Evolutionary conservation across 2,797 vertebrate genomes (phyloP).

Genomic region (Urocyon cinereoargenteus): DNA sequence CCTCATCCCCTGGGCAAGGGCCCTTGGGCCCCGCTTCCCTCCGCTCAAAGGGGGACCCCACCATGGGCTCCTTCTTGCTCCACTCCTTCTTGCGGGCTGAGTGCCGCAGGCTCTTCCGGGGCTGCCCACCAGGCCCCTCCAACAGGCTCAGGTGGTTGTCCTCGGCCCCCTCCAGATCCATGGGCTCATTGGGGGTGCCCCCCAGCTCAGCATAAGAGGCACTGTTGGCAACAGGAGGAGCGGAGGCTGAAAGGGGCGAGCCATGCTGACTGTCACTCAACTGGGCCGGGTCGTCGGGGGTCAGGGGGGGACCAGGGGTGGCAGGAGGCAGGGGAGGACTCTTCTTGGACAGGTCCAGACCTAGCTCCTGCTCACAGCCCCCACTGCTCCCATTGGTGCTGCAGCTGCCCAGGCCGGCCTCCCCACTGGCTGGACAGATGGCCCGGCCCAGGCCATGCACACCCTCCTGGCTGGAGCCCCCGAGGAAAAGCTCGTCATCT

Average conservation of each 20-base stretch:
- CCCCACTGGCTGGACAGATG: constrained; percentile 78
- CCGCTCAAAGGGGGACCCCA: constrained; percentile 81
- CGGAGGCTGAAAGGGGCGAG: constrained; percentile 94
- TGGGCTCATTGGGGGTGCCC: constrained; percentile 91
- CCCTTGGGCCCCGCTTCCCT: constrained; percentile 86
- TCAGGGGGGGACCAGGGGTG: constrained; percentile 88
- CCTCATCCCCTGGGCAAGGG: constrained; percentile 89
- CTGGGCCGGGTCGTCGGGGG: constrained; percentile 92
- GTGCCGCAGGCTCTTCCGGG: constrained; percentile 93
- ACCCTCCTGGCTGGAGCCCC: constrained; percentile 90
- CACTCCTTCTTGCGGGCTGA: constrained; percentile 94
- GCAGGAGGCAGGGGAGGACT: constrained; percentile 92
- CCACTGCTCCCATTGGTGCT: constrained; percentile 92
- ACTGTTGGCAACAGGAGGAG: constrained; percentile 95
- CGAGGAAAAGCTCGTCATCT: constrained; percentile 94
- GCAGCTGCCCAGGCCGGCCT: constrained; percentile 89
- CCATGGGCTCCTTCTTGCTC: constrained; percentile 90
- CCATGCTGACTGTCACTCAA: constrained; percentile 94
- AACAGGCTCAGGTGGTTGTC: constrained; percentile 89
- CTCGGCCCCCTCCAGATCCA: constrained; percentile 91
- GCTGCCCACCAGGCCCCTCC: constrained; percentile 87
- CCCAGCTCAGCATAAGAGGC: constrained; percentile 92
- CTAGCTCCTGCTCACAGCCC: constrained; percentile 93
- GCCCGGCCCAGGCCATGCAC: constrained; percentile 88
- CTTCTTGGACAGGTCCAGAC: constrained; percentile 98